phyloP scores from a whole-genome alignment of 2,797 vertebrate genomes.

The Taenioides sp. region DNA sequence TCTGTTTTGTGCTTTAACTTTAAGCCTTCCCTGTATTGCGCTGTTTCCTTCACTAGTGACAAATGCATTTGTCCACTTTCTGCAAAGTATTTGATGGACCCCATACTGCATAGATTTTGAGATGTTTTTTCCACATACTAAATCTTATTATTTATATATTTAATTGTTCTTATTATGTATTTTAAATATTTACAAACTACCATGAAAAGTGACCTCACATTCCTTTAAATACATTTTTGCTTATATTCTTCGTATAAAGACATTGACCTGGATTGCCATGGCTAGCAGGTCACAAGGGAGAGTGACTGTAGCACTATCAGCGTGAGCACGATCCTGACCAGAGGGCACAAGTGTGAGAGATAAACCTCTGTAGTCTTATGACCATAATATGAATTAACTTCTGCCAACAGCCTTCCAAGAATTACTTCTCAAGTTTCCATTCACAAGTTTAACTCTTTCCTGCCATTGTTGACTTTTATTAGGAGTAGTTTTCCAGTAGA shows the following conservation, averaged over 20 bases:
- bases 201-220: neutral
- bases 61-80: too few relatives aligned
- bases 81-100: too few relatives aligned
- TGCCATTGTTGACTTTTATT: neutral
- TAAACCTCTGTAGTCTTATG: conserved; percentile 65
- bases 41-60: too few relatives aligned
- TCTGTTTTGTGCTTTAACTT: neutral
- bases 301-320: conserved; percentile 16
- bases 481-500: neutral
- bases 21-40: neutral
- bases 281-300: conserved; percentile 20
- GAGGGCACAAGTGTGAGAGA: conserved; percentile 38
- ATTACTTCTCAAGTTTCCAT: conserved; percentile 44
- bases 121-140: too few relatives aligned
- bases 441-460: conserved; percentile 26
- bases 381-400: conserved; percentile 39
- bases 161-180: neutral
- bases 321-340: conserved; percentile 38
- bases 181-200: neutral
- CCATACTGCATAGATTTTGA: too few relatives aligned
- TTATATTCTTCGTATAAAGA: neutral
- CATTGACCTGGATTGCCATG: conserved; percentile 13
- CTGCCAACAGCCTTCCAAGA: conserved; percentile 31
- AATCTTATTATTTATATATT: too few relatives aligned
- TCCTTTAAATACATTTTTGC: neutral